Conservation (phyloP, 2,888 invertebrate genomes). For the Caenorhabditis angaria region DNA sequence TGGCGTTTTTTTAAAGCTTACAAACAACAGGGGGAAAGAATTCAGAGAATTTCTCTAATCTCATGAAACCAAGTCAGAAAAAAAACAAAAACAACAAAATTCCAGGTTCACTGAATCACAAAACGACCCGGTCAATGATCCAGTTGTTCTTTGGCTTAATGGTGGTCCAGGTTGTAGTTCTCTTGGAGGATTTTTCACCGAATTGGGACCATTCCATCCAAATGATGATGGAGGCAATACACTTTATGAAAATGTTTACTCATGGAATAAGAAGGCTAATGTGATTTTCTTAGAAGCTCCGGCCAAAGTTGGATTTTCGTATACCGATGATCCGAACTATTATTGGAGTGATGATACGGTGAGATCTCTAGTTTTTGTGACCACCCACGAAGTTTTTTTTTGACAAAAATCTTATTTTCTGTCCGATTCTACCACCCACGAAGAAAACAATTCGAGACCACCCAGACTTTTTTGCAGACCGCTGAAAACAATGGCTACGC, state of each 20-base stretch:
- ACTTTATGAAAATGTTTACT: constrained; percentile 64
- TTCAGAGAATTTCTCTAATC: too few relatives aligned
- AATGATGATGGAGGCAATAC: constrained; percentile 64
- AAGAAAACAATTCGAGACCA: background rate
- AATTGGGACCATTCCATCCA: constrained; percentile 58
- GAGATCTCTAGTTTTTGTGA: background rate
- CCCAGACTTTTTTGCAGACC: constrained; percentile 63
- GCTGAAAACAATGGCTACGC: constrained; percentile 74
- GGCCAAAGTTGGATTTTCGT: constrained; percentile 76
- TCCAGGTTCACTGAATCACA: constrained; percentile 52
- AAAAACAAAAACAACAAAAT: background rate
- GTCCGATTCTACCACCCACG: background rate
- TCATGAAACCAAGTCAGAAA: too few relatives aligned
- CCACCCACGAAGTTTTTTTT: background rate
- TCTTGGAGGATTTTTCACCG: constrained; percentile 66
- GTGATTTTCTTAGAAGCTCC: constrained; percentile 76
- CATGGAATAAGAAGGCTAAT: constrained; percentile 74
- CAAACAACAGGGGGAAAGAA: too few relatives aligned
- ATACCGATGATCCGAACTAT: constrained; percentile 66
- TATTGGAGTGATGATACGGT: constrained; percentile 52
- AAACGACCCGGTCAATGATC: constrained; percentile 71
- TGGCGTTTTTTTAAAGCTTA: too few relatives aligned
- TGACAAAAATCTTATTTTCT: too few relatives aligned
- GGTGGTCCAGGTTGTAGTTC: constrained; percentile 75
- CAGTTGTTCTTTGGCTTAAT: constrained; percentile 73